Base-by-base conservation (phyloP, 2,797 vertebrate species). In the Gallinago nigripennis region DNA sequence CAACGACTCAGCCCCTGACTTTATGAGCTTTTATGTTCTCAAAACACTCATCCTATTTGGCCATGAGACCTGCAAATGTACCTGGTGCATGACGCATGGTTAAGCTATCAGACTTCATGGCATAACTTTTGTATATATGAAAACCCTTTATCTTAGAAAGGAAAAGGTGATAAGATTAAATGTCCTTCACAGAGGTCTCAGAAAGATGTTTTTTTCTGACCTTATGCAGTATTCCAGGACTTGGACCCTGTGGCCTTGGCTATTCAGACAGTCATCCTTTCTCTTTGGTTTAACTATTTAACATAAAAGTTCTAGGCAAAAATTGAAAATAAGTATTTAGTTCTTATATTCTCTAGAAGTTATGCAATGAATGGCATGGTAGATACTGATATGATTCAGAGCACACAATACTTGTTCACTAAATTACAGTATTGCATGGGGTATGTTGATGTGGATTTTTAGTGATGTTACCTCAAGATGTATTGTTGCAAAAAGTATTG, bases 161-260 rank as follows among this genome's bases (percentile, higher is more conserved):
- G 50, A 86, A 76, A 50, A 46, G 19, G 14, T 77, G 81, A 68
- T 93, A 85, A 95, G 83, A 87, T 93, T 88, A 88, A 68, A 66
- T 63, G 86, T 31, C 88, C 82, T 95, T 93, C 7, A 3, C 46
- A 90, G 57, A 71, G 82, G 54, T 82, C 81, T 86, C 18, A 51
- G 8, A 61, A 72, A 76, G 16, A 27, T 69, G 31, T 27, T 30
- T 88, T 56, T 73, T 94, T 13, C 35, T 45, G 43, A 50, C 19
- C 3, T 43, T 41, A 23, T 30, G 53, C 8, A 12, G 31, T 60
- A 16, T 35, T 78, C 24, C 39, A 70, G 37, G 57, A 35, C n/a
- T 60, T 66, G 33, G 48, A 33, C 17, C 6, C 64, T 53, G 64
- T 7, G 16, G 25, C 53, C 53, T 58, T 1, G 30, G 41, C 4